Conservation (phyloP, 2,113 vertebrate species). For the Eurystomus gularis region DNA sequence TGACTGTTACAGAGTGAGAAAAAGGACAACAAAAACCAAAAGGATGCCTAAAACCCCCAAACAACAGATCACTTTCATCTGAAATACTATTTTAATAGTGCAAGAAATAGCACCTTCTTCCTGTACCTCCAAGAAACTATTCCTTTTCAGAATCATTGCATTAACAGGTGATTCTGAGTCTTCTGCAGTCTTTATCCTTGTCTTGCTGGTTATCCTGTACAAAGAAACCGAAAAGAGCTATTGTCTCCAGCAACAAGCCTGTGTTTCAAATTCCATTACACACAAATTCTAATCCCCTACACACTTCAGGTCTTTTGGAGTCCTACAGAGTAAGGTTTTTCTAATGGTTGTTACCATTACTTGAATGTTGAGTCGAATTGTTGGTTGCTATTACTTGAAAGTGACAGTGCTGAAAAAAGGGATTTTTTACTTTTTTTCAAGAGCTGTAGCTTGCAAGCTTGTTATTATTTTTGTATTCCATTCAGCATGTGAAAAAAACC, state of each 20-base stretch:
- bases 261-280: background rate
- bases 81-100: background rate
- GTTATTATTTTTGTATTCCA: background rate
- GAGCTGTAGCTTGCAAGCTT: background rate
- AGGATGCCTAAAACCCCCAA: fast-evolving
- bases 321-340: background rate
- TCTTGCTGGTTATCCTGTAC: background rate
- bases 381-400: background rate
- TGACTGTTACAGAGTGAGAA: background rate
- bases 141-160: background rate
- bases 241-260: background rate
- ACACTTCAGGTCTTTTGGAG: background rate
- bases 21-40: background rate
- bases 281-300: background rate
- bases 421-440: background rate
- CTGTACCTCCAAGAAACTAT: background rate
- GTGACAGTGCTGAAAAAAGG: background rate
- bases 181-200: background rate
- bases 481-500: background rate
- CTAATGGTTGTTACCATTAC: background rate
- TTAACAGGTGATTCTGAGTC: background rate
- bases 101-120: background rate
- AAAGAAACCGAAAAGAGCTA: background rate
- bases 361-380: background rate
- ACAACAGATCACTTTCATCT: background rate